These are phyloP conservation scores for Platysternon megacephalum DNA, from an alignment of 2,113 vertebrate species.

Conservation along the genomic window DNA sequence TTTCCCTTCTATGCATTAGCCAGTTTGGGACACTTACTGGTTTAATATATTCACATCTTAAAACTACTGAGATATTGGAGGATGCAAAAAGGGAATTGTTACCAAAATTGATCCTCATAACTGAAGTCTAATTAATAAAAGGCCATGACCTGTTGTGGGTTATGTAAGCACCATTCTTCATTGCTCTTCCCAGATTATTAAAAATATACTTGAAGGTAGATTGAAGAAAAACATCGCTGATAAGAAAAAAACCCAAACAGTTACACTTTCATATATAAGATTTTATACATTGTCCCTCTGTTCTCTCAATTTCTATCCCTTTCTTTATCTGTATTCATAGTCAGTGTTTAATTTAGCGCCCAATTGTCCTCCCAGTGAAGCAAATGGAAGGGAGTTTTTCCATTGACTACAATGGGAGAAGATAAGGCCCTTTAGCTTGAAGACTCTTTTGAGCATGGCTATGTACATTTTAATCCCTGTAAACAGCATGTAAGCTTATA, in stretches of 20 bases:
- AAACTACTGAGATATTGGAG: not conserved
- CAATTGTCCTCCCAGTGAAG: not conserved
- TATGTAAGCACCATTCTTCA: not conserved
- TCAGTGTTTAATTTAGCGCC: not conserved
- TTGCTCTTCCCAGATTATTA: not conserved
- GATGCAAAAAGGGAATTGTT: not conserved
- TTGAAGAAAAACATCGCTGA: not conserved
- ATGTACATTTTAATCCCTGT: not conserved
- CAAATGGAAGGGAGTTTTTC: not conserved
- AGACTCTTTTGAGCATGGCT: not conserved
- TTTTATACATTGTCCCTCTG: not conserved
- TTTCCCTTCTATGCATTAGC: not conserved
- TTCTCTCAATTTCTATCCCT: not conserved
- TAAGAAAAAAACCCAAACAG: not conserved
- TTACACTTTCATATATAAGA: not conserved
- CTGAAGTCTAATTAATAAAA: not conserved
- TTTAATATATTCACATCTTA: not conserved
- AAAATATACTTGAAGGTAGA: rapidly evolving
- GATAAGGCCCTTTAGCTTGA: not conserved
- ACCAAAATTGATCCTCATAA: not conserved
- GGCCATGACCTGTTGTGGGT: not conserved
- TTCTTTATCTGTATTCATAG: rapidly evolving
- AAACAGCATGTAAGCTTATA: not conserved
- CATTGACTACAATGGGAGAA: not conserved
- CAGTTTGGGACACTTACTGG: not conserved